Evolutionary conservation across 2,888 invertebrate species (phyloP).

Genomic region (Desoria tigrina): DNA sequence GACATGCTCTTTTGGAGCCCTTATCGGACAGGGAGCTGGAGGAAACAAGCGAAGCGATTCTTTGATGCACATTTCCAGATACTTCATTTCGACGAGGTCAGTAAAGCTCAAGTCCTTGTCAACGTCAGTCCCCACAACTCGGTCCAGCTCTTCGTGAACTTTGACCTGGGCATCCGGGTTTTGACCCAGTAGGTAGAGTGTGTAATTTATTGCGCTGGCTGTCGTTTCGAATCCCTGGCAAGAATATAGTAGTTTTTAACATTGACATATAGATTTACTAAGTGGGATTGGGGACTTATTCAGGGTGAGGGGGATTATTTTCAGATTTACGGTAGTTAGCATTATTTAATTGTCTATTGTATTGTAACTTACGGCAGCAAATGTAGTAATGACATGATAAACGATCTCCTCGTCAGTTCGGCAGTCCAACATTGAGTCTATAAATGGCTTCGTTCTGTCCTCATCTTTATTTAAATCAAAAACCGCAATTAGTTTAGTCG

Average conservation of each 20-base stretch:
- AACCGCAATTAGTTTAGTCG: too few species aligned
- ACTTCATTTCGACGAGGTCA: slow-evolving; percentile 11
- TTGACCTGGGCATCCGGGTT: slow-evolving; percentile 8
- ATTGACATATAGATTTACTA: too few species aligned
- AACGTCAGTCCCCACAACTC: background rate
- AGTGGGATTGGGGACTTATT: too few species aligned
- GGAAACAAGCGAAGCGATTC: too few species aligned
- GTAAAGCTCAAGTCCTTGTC: slow-evolving; percentile 2
- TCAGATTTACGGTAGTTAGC: too few species aligned
- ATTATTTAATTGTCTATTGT: too few species aligned
- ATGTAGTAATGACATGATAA: slow-evolving; percentile 1
- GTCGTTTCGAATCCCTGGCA: slow-evolving; percentile 21
- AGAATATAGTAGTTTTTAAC: too few species aligned
- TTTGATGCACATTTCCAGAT: slow-evolving; percentile 19
- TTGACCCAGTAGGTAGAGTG: slow-evolving; percentile 9
- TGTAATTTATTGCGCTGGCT: slow-evolving; percentile 8
- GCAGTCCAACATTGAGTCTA: slow-evolving; percentile 1
- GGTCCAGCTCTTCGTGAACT: slow-evolving; percentile 19
- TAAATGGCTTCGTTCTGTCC: slow-evolving; percentile 3
- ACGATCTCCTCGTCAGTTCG: background rate
- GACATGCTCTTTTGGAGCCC: too few species aligned
- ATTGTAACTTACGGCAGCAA: slow-evolving; percentile 6
- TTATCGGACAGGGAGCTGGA: too few species aligned
- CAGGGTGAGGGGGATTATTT: too few species aligned
- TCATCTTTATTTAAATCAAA: background rate